Base-by-base conservation (phyloP, 1,140 invertebrate genomes). In the Philotrypesis tridentata region DNA sequence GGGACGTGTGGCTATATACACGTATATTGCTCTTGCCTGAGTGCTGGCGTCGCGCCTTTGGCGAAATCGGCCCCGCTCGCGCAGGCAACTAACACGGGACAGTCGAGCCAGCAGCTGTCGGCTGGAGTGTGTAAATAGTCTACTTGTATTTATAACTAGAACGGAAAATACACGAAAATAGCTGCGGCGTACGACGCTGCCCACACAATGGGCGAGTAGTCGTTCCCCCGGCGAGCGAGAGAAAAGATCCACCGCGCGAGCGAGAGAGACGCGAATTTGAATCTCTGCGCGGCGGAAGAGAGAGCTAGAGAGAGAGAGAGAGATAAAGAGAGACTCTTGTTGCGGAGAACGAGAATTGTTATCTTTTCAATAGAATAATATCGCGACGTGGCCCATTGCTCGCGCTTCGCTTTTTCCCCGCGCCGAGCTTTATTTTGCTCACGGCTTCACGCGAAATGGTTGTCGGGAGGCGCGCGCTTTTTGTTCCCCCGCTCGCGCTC, bases 281-380 rank as follows among this genome's bases (percentile, higher is more conserved):
- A n/a, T 17, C 48, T 55, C 48, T n/a, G 7, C 7, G 48, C 48
- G 21, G 48, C 21, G 48, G n/a, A n/a, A n/a, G n/a, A n/a, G n/a
- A n/a, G n/a, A n/a, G n/a, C n/a, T n/a, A n/a, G n/a, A n/a, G n/a
- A n/a, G n/a, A n/a, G n/a, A n/a, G n/a, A n/a, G n/a, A n/a, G n/a
- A n/a, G n/a, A n/a, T n/a, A n/a, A n/a, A n/a, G 33, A 37, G 48
- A 55, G 6, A 21, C 21, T 17, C 48, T 21, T 55, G 48, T 55
- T 55, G 48, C 21, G 48, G 48, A 55, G 21, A 55, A 55, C n/a
- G 48, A 55, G 48, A 55, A 55, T 55, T 55, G 48, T 55, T 55
- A 55, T 55, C 48, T 55, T 55, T 55, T 55, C 48, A 55, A 55
- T 55, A 55, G 48, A 55, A 55, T 55, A 55, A 55, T 55, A 55